phyloP scores from a whole-genome alignment of 1,140 invertebrate genomes.

The Aethina tumida region DNA sequence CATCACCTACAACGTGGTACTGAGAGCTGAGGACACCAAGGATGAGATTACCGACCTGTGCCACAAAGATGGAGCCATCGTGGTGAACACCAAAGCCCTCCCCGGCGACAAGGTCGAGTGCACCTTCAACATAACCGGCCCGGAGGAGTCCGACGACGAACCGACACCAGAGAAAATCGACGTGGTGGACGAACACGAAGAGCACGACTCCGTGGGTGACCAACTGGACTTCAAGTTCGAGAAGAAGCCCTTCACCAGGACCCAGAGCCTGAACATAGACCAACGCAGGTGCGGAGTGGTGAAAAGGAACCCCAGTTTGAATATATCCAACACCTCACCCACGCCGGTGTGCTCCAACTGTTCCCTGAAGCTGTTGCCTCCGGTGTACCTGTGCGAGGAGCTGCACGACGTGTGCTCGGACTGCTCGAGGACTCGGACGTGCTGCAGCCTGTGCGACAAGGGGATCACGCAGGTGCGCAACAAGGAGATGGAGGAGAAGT shows the following conservation, averaged over 20 bases:
- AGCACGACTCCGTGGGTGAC: not conserved
- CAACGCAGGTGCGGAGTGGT: slow-evolving; percentile 5
- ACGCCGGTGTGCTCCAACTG: slow-evolving; percentile 20
- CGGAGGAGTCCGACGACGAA: slow-evolving; percentile 4
- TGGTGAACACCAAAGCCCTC: slow-evolving; percentile 11
- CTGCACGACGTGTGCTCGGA: slow-evolving; percentile 24
- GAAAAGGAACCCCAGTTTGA: slow-evolving; percentile 7
- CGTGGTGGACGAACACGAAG: slow-evolving; percentile 1
- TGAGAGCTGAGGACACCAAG: slow-evolving; percentile 7
- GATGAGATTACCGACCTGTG: slow-evolving; percentile 11
- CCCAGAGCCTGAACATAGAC: too few species aligned
- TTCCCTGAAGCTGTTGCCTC: slow-evolving; percentile 18
- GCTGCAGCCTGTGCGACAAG: slow-evolving; percentile 20
- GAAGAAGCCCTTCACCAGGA: too few species aligned
- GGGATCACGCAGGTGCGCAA: slow-evolving; percentile 23
- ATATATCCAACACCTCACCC: not conserved
- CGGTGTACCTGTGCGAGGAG: slow-evolving; percentile 23
- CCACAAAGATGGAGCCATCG: slow-evolving; percentile 11
- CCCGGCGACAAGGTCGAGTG: slow-evolving; percentile 12
- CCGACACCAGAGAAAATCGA: not conserved
- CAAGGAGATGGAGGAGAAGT: slow-evolving; percentile 23
- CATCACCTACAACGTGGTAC: slow-evolving; percentile 20
- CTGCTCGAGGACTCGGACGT: slow-evolving; percentile 12
- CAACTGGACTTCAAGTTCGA: too few species aligned
- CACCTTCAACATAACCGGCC: slow-evolving; percentile 9